These are phyloP conservation scores for Ophiothrix spiculata DNA, from an alignment of 35 echinoderm and acorn worm genomes.

Conservation along the genomic window DNA sequence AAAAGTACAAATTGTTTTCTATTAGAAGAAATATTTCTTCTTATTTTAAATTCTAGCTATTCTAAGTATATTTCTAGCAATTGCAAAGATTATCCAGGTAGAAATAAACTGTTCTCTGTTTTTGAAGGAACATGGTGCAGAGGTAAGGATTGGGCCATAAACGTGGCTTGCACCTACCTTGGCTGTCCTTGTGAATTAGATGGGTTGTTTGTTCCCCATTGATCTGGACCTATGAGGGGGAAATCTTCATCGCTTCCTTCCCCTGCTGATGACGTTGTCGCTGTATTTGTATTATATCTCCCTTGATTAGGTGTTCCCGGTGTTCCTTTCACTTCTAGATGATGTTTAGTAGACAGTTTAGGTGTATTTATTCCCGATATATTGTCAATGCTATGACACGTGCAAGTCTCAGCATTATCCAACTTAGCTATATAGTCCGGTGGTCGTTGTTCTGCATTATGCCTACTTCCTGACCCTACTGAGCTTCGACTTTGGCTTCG, in stretches of 20 bases:
- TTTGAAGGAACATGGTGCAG: too few species aligned
- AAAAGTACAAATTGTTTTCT: too few species aligned
- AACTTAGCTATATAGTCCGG: neutral
- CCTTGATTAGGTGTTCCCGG: neutral
- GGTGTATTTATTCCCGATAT: constrained; percentile 7
- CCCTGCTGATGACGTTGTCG: neutral
- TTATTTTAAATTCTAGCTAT: too few species aligned
- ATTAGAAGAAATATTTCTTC: too few species aligned
- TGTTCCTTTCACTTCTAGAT: constrained; percentile 3
- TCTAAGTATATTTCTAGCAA: too few species aligned
- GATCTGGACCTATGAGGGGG: neutral
- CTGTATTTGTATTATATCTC: constrained; percentile 1
- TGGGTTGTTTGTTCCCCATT: neutral
- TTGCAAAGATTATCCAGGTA: too few species aligned
- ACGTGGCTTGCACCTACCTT: too few species aligned
- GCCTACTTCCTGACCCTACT: neutral
- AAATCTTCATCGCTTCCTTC: neutral
- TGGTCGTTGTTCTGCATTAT: neutral
- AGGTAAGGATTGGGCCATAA: too few species aligned
- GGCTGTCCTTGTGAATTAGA: neutral
- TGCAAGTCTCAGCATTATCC: neutral
- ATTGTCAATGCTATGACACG: neutral
- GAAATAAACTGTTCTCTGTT: too few species aligned
- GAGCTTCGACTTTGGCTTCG: neutral
- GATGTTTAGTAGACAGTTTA: too few species aligned